These are phyloP conservation scores for Pollicipes pollicipes DNA, from an alignment of 1,140 invertebrate species.

Conservation along the genomic window DNA sequence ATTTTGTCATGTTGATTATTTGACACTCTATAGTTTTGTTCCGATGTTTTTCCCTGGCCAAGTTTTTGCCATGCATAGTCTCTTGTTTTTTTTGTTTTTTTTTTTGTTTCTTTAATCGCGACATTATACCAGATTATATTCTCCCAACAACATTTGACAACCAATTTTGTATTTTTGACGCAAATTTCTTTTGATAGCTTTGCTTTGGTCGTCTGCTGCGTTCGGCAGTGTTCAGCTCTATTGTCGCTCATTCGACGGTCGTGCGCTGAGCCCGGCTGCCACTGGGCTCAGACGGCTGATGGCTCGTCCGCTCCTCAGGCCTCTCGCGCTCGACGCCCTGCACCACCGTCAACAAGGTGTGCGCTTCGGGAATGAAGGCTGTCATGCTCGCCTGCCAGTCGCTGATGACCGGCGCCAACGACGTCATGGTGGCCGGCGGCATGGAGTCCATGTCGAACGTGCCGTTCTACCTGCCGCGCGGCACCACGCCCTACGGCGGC, in stretches of 20 bases:
- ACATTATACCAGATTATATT: too few species aligned
- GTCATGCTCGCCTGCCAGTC: constrained; percentile 82
- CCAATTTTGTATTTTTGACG: too few species aligned
- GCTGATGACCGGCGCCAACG: constrained; percentile 61
- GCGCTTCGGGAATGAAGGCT: constrained; percentile 95
- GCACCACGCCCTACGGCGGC: constrained; percentile 79
- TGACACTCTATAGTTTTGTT: too few species aligned
- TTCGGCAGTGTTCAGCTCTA: too few species aligned
- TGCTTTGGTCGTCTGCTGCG: too few species aligned
- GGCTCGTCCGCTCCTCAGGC: constrained; percentile 21
- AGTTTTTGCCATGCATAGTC: too few species aligned
- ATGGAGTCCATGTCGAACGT: constrained; percentile 76
- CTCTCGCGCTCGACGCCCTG: constrained; percentile 72
- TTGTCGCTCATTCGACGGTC: neutral
- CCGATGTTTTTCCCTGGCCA: too few species aligned
- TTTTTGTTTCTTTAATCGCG: too few species aligned
- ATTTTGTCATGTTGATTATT: too few species aligned
- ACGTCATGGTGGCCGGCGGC: constrained; percentile 83
- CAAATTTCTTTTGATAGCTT: too few species aligned
- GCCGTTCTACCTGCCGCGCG: constrained; percentile 81
- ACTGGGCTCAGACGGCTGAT: neutral
- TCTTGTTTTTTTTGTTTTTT: too few species aligned
- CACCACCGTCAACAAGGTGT: constrained; percentile 96
- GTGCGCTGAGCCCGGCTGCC: neutral
- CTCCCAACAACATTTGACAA: too few species aligned